Percentiles rank a stretch among this genome's conserved stretches.
phyloP scores from a whole-genome alignment of 1,140 invertebrate species.

The Papilio machaon region DNA sequence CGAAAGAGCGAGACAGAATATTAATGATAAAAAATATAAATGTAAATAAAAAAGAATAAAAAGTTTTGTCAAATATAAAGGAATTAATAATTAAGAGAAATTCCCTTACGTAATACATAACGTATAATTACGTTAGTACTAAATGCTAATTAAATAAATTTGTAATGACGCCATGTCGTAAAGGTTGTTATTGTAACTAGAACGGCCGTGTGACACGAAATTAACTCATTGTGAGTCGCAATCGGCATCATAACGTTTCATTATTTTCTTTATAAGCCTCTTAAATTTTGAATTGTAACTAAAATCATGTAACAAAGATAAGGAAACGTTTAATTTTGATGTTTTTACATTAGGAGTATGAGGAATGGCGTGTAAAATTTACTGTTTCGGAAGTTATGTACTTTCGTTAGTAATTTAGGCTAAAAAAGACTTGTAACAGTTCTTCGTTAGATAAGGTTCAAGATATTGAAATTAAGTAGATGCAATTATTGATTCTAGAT shows the following conservation, averaged over 20 bases:
- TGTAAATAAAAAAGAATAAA: background rate
- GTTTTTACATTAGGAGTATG: background rate
- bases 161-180: background rate
- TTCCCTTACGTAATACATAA: background rate
- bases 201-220: constrained; percentile 21
- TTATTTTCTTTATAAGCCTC: constrained; percentile 23
- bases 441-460: too few relatives aligned
- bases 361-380: constrained; percentile 3
- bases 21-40: too few relatives aligned
- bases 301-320: constrained; percentile 24
- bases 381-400: background rate
- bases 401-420: background rate
- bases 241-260: constrained; percentile 22
- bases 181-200: constrained; percentile 7
- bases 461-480: too few relatives aligned
- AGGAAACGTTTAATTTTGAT: constrained; percentile 12
- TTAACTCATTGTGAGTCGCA: constrained; percentile 17
- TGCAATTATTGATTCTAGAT: too few relatives aligned
- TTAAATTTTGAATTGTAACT: constrained; percentile 10
- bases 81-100: background rate
- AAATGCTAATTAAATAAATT: constrained; percentile 18
- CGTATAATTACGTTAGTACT: background rate
- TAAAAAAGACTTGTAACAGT: background rate
- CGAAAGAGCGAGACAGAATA: background rate
- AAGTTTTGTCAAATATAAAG: background rate